A percentile compares a stretch with the other conserved stretches of the same genome.
Conservation (phyloP, 2,888 invertebrate species). For the Suillia variegata region DNA sequence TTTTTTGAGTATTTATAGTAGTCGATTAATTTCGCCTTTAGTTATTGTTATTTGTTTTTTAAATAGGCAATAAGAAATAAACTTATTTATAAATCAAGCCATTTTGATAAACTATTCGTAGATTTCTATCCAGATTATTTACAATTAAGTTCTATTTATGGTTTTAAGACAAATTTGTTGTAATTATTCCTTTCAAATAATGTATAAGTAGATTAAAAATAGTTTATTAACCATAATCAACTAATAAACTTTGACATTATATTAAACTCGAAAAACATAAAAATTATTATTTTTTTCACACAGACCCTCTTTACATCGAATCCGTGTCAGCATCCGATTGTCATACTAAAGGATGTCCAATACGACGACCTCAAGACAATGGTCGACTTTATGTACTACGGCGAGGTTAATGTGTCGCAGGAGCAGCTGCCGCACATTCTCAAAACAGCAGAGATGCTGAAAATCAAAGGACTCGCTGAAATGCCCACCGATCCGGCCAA, state of each 20-base stretch:
- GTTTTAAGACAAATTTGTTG: too few species aligned
- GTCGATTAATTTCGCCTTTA: not conserved
- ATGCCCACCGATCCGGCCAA: slow-evolving; percentile 81
- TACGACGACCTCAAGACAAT: slow-evolving; percentile 84
- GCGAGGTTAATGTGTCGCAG: slow-evolving; percentile 89
- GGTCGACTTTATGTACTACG: slow-evolving; percentile 92
- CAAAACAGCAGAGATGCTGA: slow-evolving; percentile 84
- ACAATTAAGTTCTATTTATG: too few species aligned
- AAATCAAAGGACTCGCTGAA: slow-evolving; percentile 87
- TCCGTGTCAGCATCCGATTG: slow-evolving; percentile 88
- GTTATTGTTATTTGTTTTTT: too few species aligned
- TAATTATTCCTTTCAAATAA: too few species aligned
- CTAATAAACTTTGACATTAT: too few species aligned
- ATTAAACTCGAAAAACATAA: too few species aligned
- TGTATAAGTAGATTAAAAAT: too few species aligned
- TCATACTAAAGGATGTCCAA: slow-evolving; percentile 86
- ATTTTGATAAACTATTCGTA: too few species aligned
- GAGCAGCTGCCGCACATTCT: slow-evolving; percentile 80
- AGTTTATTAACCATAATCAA: too few species aligned
- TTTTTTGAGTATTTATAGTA: not conserved
- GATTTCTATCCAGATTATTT: too few species aligned
- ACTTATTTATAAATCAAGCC: too few species aligned
- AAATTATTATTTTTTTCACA: slow-evolving; percentile 1
- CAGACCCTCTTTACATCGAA: slow-evolving; percentile 83
- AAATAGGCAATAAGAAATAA: too few species aligned